Percentiles rank a stretch among this genome's conserved stretches.
Evolutionary conservation across 2,797 vertebrate genomes (phyloP).

Genomic region (Mormyrus proboscirostris): DNA sequence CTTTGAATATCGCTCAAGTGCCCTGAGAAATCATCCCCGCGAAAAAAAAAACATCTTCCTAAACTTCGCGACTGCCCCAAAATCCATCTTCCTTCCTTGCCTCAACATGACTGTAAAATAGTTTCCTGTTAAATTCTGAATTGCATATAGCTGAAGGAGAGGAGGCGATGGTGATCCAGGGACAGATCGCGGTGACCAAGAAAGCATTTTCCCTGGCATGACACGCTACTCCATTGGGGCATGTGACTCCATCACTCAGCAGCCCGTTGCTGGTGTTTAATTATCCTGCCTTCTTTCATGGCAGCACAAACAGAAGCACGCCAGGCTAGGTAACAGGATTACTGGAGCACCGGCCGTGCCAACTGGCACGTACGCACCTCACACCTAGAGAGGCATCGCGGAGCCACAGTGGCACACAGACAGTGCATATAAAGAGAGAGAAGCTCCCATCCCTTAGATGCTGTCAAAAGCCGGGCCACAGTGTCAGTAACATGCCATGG

Average conservation of each 20-base stretch:
- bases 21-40: neutral
- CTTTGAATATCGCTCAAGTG: neutral
- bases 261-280: constrained; percentile 43
- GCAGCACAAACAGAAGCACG: constrained; percentile 58
- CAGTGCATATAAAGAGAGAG: neutral
- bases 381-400: neutral
- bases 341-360: neutral
- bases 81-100: neutral
- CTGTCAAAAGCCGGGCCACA: neutral
- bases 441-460: neutral
- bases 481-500: neutral
- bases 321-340: neutral
- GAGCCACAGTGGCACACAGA: neutral
- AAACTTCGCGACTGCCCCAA: neutral
- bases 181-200: neutral
- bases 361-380: neutral
- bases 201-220: neutral
- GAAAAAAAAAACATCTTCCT: neutral
- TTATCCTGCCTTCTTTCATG: constrained; percentile 53
- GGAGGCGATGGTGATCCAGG: neutral
- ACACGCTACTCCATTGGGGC: neutral
- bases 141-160: neutral
- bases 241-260: neutral
- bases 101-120: neutral
- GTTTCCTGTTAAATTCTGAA: neutral